Conservation (phyloP, 1,140 invertebrate genomes). For the Armadillidium nasatum region DNA sequence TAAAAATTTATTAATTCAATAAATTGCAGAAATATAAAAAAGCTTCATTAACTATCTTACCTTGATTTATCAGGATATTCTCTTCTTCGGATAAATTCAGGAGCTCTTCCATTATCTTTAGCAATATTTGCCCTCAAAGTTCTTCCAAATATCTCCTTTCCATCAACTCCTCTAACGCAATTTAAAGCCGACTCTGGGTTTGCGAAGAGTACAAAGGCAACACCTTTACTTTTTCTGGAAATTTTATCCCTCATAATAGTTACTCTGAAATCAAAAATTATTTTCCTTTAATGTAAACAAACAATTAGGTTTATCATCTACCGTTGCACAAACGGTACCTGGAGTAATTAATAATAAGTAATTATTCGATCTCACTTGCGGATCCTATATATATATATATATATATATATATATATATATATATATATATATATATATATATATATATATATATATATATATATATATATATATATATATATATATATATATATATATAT, state of each 20-base stretch:
- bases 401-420: no score
- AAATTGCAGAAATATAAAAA: no score
- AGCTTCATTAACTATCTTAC: background rate
- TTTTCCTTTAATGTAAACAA: background rate
- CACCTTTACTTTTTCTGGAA: constrained; percentile 64
- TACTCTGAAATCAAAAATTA: constrained; percentile 52
- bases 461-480: no score
- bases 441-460: no score
- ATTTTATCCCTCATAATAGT: constrained; percentile 66
- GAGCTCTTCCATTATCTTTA: constrained; percentile 68
- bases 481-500: no score
- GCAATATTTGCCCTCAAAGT: constrained; percentile 69
- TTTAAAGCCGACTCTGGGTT: constrained; percentile 60
- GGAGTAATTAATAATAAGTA: no score
- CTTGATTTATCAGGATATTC: constrained; percentile 68
- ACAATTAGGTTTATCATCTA: no score
- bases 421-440: no score
- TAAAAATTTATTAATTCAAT: no score
- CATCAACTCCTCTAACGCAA: constrained; percentile 61
- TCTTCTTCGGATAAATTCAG: constrained; percentile 66
- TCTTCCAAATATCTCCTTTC: constrained; percentile 67
- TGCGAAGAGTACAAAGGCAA: constrained; percentile 72
- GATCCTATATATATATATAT: no score
- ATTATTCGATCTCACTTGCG: no score
- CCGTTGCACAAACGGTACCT: no score